Base-by-base conservation (phyloP, 2,113 vertebrate species). In the Phylloscopus whistleri region DNA sequence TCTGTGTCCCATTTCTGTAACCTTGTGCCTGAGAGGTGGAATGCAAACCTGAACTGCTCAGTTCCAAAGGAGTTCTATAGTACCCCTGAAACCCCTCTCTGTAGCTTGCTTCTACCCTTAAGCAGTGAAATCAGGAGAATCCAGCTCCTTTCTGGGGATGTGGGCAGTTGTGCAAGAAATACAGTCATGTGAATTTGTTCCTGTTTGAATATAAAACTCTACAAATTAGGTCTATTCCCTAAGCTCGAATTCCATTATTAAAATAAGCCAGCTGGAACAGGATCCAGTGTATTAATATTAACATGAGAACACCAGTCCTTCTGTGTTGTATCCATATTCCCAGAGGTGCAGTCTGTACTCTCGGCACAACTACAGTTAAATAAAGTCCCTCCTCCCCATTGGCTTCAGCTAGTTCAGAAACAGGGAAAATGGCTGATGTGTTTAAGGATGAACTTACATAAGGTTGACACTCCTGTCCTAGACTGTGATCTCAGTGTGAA, bases 161-260 rank as follows among this genome's bases (percentile, higher is more conserved):
- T 18, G 59, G 46, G 44, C 11, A 31, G 17, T 63, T 52, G 26
- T 1, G 1, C 59, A 83, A 86, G 67, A 85, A 79, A 49, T 55
- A 14, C 3, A 51, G 8, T 43, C 43, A 21, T 18, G 23, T 83
- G 44, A 66, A 55, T 67, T 84, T 90, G 30, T 84, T 79, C 28
- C 27, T 39, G 22, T 83, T 87, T 90, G 70, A 93, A 81, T 66
- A 51, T 26, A 83, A 93, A 87, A 33, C 33, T 60, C 48, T n/a
- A 83, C 35, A 85, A 55, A 78, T 55, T 67, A 72, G 35, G 23
- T 59, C 64, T 93, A 90, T 92, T 95, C 92, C 79, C 90, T 86
- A 78, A 88, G 64, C 79, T 90, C 85, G 94, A 63, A 96, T 94
- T 95, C 90, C 75, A 81, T 52, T 86, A 74, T 83, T 80, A 91